Percentiles rank a stretch among this genome's conserved stretches.
These are phyloP conservation scores for Saguinus midas DNA, from an alignment of 2,113 vertebrate species.

Conservation along the genomic window DNA sequence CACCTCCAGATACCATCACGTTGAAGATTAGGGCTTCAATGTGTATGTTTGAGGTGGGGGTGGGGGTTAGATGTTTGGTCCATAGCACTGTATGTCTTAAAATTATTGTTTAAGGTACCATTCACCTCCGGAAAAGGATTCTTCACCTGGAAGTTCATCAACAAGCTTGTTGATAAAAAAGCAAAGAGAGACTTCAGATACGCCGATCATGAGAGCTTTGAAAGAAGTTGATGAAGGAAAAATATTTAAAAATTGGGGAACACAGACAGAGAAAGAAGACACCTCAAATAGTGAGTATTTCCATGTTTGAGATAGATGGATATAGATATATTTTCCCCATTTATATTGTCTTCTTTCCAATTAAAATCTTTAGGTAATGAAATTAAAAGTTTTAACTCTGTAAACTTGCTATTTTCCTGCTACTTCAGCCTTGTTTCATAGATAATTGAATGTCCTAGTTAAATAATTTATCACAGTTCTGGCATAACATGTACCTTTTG, in stretches of 20 bases:
- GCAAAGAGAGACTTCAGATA: slow-evolving; percentile 83
- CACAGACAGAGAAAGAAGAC: slow-evolving; percentile 84
- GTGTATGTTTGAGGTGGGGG: background rate
- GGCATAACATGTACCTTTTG: background rate
- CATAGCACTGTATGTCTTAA: background rate
- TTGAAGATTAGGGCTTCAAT: background rate
- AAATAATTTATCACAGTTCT: background rate
- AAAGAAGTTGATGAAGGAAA: slow-evolving; percentile 92
- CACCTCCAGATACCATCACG: accelerated
- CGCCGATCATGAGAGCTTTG: slow-evolving; percentile 92
- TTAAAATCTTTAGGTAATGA: background rate
- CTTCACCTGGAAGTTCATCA: slow-evolving; percentile 72
- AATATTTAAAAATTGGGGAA: slow-evolving; percentile 89
- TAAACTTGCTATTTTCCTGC: background rate
- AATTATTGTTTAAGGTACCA: slow-evolving; percentile 75
- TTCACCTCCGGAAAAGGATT: slow-evolving; percentile 86
- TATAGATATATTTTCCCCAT: background rate
- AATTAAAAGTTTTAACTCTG: background rate
- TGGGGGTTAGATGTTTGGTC: background rate
- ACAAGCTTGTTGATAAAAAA: slow-evolving; percentile 75
- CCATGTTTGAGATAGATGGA: background rate
- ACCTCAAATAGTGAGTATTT: slow-evolving; percentile 79
- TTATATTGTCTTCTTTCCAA: background rate
- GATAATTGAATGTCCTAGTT: background rate
- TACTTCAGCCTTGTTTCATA: background rate